phyloP scores from a whole-genome alignment of 2,888 invertebrate genomes.

The Chloroclysta siterata region DNA sequence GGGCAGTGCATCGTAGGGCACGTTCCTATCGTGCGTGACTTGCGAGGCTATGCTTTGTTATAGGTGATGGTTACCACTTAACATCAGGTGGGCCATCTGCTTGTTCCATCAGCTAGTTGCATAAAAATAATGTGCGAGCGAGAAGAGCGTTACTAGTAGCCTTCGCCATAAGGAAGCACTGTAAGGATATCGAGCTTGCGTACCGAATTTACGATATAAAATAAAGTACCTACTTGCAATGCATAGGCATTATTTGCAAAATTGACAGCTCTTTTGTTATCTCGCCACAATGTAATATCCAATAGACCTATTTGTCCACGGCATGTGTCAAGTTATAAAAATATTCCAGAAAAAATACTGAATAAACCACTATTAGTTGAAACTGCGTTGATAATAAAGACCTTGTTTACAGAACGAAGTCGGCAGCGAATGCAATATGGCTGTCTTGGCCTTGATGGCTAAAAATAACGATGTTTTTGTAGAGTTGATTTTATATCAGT shows the following conservation, averaged over 20 bases:
- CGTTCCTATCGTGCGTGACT: too few relatives aligned
- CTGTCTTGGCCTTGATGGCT: constrained; percentile 72
- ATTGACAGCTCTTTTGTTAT: background rate
- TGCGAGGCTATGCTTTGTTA: too few relatives aligned
- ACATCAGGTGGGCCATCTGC: too few relatives aligned
- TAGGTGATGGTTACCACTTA: too few relatives aligned
- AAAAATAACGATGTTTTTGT: constrained; percentile 81
- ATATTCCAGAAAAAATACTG: constrained; percentile 29
- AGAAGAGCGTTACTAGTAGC: too few relatives aligned
- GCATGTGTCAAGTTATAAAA: constrained; percentile 8
- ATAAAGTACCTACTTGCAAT: background rate
- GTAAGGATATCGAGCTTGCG: background rate
- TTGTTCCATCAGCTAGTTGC: too few relatives aligned
- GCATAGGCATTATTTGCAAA: background rate
- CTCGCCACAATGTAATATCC: background rate
- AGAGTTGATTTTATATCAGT: constrained; percentile 73
- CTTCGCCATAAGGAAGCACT: too few relatives aligned
- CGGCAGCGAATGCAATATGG: constrained; percentile 75
- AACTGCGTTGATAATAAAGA: constrained; percentile 49
- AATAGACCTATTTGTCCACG: constrained; percentile 13
- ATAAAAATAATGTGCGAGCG: too few relatives aligned
- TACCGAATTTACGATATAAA: background rate
- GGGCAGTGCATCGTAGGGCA: too few relatives aligned
- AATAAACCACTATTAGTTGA: constrained; percentile 37
- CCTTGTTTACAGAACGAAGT: constrained; percentile 71